Conservation (phyloP, 2,797 vertebrate genomes). For the Chloroceryle inda region DNA sequence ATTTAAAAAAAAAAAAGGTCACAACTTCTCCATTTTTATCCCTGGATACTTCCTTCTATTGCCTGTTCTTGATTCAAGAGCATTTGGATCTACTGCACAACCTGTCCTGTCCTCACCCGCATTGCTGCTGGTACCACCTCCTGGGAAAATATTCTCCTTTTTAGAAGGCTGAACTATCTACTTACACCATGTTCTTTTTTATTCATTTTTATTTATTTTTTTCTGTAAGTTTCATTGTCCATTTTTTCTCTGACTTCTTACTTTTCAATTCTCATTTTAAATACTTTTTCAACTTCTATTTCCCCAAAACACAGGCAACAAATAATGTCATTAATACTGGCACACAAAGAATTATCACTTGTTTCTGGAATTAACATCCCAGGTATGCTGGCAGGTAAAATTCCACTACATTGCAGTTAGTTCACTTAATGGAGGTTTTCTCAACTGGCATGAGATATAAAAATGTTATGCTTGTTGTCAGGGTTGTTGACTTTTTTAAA, state of each 20-base stretch:
- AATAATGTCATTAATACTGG: background rate
- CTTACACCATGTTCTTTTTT: background rate
- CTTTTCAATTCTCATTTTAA: background rate
- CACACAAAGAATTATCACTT: background rate
- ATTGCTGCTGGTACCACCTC: background rate
- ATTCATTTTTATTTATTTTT: background rate
- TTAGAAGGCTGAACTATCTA: background rate
- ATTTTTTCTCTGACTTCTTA: background rate
- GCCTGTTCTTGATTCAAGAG: background rate
- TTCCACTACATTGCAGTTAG: background rate
- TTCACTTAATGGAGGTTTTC: background rate
- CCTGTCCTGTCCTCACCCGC: background rate
- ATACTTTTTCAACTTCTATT: background rate
- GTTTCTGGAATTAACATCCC: background rate
- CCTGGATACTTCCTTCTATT: background rate
- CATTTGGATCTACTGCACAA: background rate
- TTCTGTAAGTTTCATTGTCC: background rate
- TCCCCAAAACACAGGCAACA: background rate
- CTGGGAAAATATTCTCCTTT: background rate
- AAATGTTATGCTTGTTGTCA: background rate
- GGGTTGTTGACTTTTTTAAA: background rate
- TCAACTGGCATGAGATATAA: background rate
- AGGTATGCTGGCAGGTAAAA: background rate
- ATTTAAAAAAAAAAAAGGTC: background rate
- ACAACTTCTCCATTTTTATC: background rate